These are phyloP conservation scores for Ephialtes manifestator DNA, from an alignment of 2,888 invertebrate genomes.

Conservation along the genomic window DNA sequence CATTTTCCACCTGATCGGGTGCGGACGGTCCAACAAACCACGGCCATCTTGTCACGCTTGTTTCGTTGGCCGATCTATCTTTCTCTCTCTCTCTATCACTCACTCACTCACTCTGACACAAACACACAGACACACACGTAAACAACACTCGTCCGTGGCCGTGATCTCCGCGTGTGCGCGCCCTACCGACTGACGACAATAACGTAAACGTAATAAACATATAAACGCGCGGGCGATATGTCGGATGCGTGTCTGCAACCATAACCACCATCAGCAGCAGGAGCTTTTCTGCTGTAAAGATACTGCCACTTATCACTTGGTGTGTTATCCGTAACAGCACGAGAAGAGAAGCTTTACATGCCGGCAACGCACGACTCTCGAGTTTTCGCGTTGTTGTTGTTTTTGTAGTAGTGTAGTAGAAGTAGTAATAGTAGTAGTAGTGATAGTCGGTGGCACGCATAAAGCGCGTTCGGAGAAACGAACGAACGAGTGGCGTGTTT, in stretches of 20 bases:
- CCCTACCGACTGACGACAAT: conserved; percentile 41
- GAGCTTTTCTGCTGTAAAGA: conserved; percentile 3
- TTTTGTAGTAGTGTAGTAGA: not conserved
- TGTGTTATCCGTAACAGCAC: conserved; percentile 12
- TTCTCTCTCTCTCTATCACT: no score
- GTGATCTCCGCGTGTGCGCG: conserved; percentile 28
- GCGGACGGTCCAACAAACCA: conserved; percentile 77
- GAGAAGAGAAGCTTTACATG: conserved; percentile 27
- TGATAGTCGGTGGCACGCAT: conserved; percentile 28
- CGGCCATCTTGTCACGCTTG: conserved; percentile 79
- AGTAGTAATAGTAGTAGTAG: not conserved
- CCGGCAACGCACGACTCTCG: conserved; percentile 60
- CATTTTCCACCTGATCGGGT: conserved; percentile 84
- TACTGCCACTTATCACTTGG: conserved; percentile 12
- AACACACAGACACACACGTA: no score
- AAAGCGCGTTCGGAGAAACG: conserved; percentile 34
- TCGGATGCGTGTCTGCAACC: conserved; percentile 24
- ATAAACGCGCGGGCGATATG: conserved; percentile 36
- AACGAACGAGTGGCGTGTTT: conserved; percentile 43
- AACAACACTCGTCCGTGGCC: conserved; percentile 9
- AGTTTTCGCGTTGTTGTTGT: conserved; percentile 56
- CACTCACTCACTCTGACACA: no score
- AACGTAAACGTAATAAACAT: conserved; percentile 20
- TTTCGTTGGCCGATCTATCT: conserved; percentile 29
- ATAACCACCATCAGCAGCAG: not conserved